Percentiles rank a stretch among this genome's conserved stretches.
Evolutionary conservation across 2,888 invertebrate species (phyloP).

Genomic region (Nyleta sp.): DNA sequence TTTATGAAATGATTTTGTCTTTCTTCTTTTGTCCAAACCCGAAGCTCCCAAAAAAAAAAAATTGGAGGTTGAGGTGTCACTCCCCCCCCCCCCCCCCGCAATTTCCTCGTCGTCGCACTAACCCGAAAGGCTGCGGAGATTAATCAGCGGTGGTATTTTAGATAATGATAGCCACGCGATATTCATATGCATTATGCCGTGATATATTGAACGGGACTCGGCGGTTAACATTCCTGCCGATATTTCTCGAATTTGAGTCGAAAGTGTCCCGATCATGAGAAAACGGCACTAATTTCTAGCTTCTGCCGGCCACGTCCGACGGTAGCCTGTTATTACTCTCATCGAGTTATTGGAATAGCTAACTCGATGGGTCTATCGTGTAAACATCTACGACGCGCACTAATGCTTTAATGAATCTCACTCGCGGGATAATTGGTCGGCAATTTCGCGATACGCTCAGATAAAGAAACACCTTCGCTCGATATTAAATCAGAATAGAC

Average conservation of each 20-base stretch:
- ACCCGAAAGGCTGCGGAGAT: conserved; percentile 68
- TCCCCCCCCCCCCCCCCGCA: too few species aligned
- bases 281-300: conserved; percentile 36
- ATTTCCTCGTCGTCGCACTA: conserved; percentile 45
- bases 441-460: conserved; percentile 5
- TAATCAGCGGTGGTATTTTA: conserved; percentile 71
- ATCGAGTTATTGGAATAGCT: conserved; percentile 43
- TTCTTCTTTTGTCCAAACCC: too few species aligned
- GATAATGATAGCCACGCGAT: conserved; percentile 72
- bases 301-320: conserved; percentile 9
- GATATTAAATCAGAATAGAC: conserved; percentile 7
- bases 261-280: conserved; percentile 50
- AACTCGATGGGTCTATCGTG: conserved; percentile 39
- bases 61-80: too few species aligned
- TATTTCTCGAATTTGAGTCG: conserved; percentile 56
- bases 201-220: conserved; percentile 70
- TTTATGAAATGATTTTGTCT: too few species aligned
- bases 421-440: conserved; percentile 5
- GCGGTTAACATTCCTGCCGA: conserved; percentile 69
- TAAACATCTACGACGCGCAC: conserved; percentile 27
- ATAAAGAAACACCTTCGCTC: neutral
- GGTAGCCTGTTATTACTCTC: conserved; percentile 49
- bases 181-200: conserved; percentile 68
- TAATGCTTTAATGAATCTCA: conserved; percentile 13
- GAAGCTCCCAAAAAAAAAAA: too few species aligned